A percentile compares a stretch with the other conserved stretches of the same genome.
phyloP scores from a whole-genome alignment of 2,113 vertebrate genomes.

The Chrysemys picta region DNA sequence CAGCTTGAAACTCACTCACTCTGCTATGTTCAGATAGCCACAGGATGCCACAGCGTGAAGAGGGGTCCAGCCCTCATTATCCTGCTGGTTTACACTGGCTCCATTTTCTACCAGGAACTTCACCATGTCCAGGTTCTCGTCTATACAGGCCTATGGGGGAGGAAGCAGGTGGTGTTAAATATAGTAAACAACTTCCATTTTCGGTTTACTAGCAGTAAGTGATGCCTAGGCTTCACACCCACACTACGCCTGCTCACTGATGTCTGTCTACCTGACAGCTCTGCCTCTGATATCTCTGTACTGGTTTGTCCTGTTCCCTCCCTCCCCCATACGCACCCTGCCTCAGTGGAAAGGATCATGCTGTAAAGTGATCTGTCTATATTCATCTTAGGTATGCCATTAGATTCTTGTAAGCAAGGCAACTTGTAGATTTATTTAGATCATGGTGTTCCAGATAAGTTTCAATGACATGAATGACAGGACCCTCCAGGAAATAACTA shows the following conservation, averaged over 20 bases:
- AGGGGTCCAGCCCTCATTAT: constrained; percentile 96
- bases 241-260: not conserved
- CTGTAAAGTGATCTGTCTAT: not conserved
- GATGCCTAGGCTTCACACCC: not conserved
- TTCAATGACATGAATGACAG: not conserved
- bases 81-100: constrained; percentile 92
- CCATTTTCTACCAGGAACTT: constrained; percentile 89
- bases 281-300: not conserved
- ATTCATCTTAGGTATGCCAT: not conserved
- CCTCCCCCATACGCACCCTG: not conserved
- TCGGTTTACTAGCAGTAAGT: not conserved
- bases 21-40: constrained; percentile 91
- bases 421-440: not conserved
- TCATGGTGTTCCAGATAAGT: not conserved
- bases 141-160: constrained; percentile 90
- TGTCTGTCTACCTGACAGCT: not conserved
- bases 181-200: not conserved
- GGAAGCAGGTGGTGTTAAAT: not conserved
- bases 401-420: not conserved
- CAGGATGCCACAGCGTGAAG: constrained; percentile 95
- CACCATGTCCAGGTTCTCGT: constrained; percentile 94
- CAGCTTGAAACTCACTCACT: constrained; percentile 87
- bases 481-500: not conserved
- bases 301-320: not conserved
- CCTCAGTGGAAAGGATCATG: accelerated